Percentiles rank a stretch among this genome's conserved stretches.
Evolutionary conservation across 2,113 vertebrate species (phyloP).

Genomic region (human): GRCh38 chr4:119060501-119061000

Average conservation of each 20-base stretch:
- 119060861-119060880: constrained; percentile 54
- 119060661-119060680: neutral
- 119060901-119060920: neutral
- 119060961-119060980: neutral
- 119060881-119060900: neutral
- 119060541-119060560: neutral
- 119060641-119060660: neutral
- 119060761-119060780: neutral
- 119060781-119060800: neutral
- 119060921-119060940: neutral
- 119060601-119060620: neutral
- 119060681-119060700: neutral
- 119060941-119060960: neutral
- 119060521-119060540: neutral
- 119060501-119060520: neutral
- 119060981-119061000: constrained; percentile 23
- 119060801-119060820: neutral
- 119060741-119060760: neutral
- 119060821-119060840: constrained; percentile 28
- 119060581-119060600: neutral
- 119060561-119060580: neutral
- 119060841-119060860: constrained; percentile 61
- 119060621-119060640: neutral
- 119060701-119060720: neutral
- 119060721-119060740: neutral